Evolutionary conservation across 64 coral and sea anemone genomes (phyloP).

Genomic region (Cladopsammia gracilis): DNA sequence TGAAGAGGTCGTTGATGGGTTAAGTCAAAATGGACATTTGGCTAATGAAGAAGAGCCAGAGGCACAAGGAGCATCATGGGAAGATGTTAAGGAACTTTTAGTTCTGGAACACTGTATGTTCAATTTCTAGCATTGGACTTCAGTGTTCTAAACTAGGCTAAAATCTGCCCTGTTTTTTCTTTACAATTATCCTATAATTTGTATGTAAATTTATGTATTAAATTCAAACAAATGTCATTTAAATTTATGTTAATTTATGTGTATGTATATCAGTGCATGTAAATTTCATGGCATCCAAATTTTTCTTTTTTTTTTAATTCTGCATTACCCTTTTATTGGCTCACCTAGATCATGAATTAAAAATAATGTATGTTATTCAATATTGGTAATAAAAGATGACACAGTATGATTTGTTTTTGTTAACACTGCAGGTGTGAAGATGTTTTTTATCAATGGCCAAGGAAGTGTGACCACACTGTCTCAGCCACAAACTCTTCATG

Average conservation of each 20-base stretch:
- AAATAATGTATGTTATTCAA: no score
- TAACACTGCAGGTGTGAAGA: slow-evolving; percentile 80
- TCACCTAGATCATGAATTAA: no score
- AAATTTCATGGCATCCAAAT: no score
- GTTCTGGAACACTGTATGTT: slow-evolving; percentile 79
- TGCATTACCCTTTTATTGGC: no score
- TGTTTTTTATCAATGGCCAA: slow-evolving; percentile 96
- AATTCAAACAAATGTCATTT: no score
- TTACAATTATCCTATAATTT: no score
- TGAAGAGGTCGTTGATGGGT: not conserved
- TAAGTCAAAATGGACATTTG: slow-evolving; percentile 48
- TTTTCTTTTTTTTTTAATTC: no score
- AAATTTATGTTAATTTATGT: no score
- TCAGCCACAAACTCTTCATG: slow-evolving; percentile 93
- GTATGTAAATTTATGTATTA: no score
- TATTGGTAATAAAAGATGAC: not conserved
- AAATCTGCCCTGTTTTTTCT: no score
- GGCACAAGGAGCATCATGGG: slow-evolving; percentile 50
- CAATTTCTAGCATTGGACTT: not conserved
- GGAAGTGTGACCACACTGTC: slow-evolving; percentile 88
- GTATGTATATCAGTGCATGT: no score
- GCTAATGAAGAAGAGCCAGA: not conserved
- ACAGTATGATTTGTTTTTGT: not conserved
- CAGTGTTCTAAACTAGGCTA: not conserved
- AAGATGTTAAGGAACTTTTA: slow-evolving; percentile 93